Conservation (phyloP, 2,888 invertebrate genomes). For the Chrysolina oricalcia region DNA sequence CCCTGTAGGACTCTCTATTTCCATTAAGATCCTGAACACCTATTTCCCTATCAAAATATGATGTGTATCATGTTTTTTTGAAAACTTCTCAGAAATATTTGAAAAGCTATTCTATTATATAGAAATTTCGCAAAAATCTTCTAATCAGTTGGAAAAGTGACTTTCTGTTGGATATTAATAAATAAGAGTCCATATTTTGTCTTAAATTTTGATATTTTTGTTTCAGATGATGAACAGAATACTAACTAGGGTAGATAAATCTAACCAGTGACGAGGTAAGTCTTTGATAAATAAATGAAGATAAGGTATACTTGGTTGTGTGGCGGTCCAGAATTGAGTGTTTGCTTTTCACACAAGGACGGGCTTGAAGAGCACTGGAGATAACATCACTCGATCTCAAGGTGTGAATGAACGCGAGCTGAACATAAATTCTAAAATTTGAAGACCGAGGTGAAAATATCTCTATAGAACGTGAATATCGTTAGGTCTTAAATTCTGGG, state of each 20-base stretch:
- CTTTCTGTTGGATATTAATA: too few relatives aligned
- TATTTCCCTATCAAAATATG: too few relatives aligned
- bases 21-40: too few relatives aligned
- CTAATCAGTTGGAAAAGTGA: too few relatives aligned
- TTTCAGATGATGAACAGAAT: not conserved
- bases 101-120: too few relatives aligned
- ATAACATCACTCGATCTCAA: not conserved
- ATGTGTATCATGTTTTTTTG: too few relatives aligned
- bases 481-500: too few relatives aligned
- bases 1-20: too few relatives aligned
- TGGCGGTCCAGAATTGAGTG: not conserved
- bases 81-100: too few relatives aligned
- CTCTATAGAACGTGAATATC: too few relatives aligned
- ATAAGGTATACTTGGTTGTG: not conserved
- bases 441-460: not conserved
- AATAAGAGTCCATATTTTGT: not conserved
- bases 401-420: not conserved
- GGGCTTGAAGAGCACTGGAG: constrained; percentile 13
- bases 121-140: too few relatives aligned
- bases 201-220: not conserved
- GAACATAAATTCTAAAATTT: not conserved
- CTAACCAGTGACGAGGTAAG: not conserved
- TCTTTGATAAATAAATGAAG: constrained; percentile 7
- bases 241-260: not conserved
- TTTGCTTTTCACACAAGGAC: constrained; percentile 23